A percentile compares a stretch with the other conserved stretches of the same genome.
These are phyloP conservation scores for Yponomeuta sedellus DNA, from an alignment of 2,888 invertebrate species.

Conservation along the genomic window DNA sequence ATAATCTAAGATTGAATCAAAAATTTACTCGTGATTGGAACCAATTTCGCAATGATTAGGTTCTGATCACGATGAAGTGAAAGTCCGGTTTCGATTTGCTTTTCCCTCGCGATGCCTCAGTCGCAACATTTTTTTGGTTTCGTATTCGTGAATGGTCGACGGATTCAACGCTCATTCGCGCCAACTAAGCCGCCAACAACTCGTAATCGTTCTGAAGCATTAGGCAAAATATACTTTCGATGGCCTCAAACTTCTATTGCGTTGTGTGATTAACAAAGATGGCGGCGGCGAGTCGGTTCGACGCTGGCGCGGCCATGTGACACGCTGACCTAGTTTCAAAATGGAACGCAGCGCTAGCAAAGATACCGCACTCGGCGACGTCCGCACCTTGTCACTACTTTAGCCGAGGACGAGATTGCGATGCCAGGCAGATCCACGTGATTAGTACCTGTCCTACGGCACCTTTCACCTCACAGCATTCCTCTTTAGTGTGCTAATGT, in stretches of 20 bases:
- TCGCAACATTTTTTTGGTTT: constrained; percentile 28
- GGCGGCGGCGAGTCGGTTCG: constrained; percentile 46
- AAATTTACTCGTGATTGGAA: constrained; percentile 36
- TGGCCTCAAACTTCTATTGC: constrained; percentile 19
- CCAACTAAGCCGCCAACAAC: constrained; percentile 2
- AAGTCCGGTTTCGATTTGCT: constrained; percentile 52
- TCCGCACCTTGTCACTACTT: constrained; percentile 24
- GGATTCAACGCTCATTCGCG: constrained; percentile 9
- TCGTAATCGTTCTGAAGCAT: constrained; percentile 7
- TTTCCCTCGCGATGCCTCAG: constrained; percentile 40
- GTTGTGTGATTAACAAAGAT: constrained; percentile 60
- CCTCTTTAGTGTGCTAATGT: constrained; percentile 7
- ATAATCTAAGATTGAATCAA: constrained; percentile 18
- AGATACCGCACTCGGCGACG: constrained; percentile 47
- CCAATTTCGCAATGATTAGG: constrained; percentile 48
- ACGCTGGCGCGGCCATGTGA: constrained; percentile 62
- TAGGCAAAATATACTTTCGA: constrained; percentile 17
- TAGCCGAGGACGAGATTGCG: constrained; percentile 7
- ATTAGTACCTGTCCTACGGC: constrained; percentile 8
- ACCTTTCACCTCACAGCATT: background rate
- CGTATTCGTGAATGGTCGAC: constrained; percentile 1
- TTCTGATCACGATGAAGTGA: constrained; percentile 51
- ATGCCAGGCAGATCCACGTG: background rate
- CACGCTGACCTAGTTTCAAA: constrained; percentile 73
- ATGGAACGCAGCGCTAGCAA: constrained; percentile 68